Conservation (phyloP, 2,113 vertebrate species). For the Sialia sialis region DNA sequence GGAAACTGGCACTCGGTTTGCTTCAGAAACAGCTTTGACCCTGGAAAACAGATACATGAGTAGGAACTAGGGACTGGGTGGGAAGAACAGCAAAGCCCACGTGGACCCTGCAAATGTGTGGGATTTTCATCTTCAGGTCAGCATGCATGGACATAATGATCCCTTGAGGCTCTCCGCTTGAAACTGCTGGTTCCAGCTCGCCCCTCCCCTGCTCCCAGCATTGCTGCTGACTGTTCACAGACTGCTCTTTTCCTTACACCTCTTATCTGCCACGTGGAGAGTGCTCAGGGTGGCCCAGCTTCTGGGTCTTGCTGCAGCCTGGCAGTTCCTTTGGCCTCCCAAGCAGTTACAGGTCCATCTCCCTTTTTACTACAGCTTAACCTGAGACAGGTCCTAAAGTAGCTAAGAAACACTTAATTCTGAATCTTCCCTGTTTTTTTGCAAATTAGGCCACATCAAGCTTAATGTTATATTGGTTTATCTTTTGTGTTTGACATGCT, state of each 20-base stretch:
- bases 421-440: not conserved
- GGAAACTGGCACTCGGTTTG: not conserved
- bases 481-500: not conserved
- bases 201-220: not conserved
- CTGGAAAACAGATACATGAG: not conserved
- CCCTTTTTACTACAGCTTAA: not conserved
- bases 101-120: not conserved
- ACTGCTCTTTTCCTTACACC: not conserved
- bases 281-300: not conserved
- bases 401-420: not conserved
- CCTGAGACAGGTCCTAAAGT: not conserved
- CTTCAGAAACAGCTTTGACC: not conserved
- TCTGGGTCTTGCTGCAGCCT: not conserved
- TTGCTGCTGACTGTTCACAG: rapidly evolving
- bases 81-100: not conserved
- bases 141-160: not conserved
- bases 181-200: not conserved
- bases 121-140: constrained; percentile 32
- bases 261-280: not conserved
- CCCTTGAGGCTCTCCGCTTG: not conserved
- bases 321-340: not conserved
- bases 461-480: not conserved
- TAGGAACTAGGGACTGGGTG: not conserved
- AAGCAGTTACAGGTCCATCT: not conserved
- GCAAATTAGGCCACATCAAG: not conserved